Conservation (phyloP, 53 echinoderm and acorn worm species). For the Zoroaster sp. region DNA sequence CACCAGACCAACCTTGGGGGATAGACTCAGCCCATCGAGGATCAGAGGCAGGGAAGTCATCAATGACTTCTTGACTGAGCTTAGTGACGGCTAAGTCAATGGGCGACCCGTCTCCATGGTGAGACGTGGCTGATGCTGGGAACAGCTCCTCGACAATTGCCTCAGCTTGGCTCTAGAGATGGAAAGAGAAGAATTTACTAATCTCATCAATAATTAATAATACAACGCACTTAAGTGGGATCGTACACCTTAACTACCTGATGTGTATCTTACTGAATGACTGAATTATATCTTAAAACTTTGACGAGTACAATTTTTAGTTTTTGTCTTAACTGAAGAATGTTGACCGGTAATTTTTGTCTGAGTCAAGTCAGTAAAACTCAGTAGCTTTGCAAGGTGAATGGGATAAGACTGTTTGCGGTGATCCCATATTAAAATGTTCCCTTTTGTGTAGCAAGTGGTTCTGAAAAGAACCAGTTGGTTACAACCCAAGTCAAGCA, state of each 20-base stretch:
- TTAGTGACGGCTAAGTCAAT: slow-evolving; percentile 80
- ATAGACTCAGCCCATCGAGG: slow-evolving; percentile 98
- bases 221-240: too few relatives aligned
- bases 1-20: slow-evolving; percentile 77
- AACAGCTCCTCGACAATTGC: slow-evolving; percentile 84
- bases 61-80: slow-evolving; percentile 89
- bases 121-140: slow-evolving; percentile 34
- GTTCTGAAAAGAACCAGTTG: too few relatives aligned
- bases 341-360: too few relatives aligned
- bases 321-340: too few relatives aligned
- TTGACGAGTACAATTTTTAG: not conserved
- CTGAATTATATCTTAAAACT: not conserved
- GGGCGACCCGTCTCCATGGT: slow-evolving; percentile 69
- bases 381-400: too few relatives aligned
- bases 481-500: too few relatives aligned
- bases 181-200: too few relatives aligned
- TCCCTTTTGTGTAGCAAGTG: too few relatives aligned
- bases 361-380: too few relatives aligned
- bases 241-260: not conserved
- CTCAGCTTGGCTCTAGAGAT: slow-evolving; percentile 77
- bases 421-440: too few relatives aligned
- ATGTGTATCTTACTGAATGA: not conserved
- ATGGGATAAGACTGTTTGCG: too few relatives aligned
- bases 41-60: slow-evolving; percentile 97
- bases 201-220: too few relatives aligned